phyloP scores from a whole-genome alignment of 2,797 vertebrate species.

The Onychomys leucogaster region DNA sequence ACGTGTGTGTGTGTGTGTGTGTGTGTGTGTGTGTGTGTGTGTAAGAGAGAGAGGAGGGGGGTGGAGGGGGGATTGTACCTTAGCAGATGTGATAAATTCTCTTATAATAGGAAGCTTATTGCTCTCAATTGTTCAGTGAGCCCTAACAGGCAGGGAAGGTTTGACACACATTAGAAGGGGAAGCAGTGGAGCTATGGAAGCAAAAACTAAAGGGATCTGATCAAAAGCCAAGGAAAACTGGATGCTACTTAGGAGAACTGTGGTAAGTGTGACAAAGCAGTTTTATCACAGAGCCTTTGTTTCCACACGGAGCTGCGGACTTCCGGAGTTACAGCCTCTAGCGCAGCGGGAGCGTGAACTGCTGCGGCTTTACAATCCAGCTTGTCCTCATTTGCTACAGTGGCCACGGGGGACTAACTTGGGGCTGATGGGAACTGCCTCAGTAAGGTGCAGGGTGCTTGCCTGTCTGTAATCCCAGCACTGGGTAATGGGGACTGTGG shows the following conservation, averaged over 20 bases:
- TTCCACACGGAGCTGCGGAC: not conserved
- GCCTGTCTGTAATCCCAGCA: not conserved
- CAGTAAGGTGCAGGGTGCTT: not conserved
- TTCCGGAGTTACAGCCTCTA: not conserved
- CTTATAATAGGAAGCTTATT: not conserved
- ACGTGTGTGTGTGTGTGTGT: not conserved
- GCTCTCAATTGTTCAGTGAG: not conserved
- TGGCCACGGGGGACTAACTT: not conserved
- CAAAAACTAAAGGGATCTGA: not conserved
- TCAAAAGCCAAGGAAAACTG: not conserved
- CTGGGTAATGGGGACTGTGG: not conserved
- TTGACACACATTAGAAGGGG: not conserved
- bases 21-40: not conserved
- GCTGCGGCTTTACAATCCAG: not conserved
- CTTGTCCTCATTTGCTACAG: not conserved
- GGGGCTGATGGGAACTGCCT: not conserved
- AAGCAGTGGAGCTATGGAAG: not conserved
- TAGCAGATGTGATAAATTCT: not conserved
- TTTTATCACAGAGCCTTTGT: not conserved
- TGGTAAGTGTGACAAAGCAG: not conserved
- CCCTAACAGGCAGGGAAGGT: not conserved
- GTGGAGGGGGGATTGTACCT: no score
- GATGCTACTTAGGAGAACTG: not conserved
- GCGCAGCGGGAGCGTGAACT: not conserved
- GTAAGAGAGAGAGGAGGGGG: not conserved